Evolutionary conservation across 2,888 invertebrate genomes (phyloP).

Genomic region (Pinctada fucata): DNA sequence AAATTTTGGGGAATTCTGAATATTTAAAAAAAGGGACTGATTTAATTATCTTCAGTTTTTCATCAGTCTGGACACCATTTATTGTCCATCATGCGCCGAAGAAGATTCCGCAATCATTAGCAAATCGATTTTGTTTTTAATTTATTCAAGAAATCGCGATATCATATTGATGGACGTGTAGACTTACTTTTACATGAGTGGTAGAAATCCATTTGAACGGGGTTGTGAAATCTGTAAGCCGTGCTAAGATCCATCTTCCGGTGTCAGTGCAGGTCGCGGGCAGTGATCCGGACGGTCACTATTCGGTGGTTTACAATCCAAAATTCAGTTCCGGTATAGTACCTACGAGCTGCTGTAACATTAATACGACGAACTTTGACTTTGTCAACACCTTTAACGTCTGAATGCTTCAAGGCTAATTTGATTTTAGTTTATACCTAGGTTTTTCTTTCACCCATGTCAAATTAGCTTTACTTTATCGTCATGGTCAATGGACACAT

Average conservation of each 20-base stretch:
- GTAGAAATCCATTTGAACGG: constrained; percentile 95
- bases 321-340: constrained; percentile 16
- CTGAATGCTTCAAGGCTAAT: constrained; percentile 2
- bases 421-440: neutral
- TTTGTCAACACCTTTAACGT: neutral
- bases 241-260: constrained; percentile 60
- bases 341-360: neutral
- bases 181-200: constrained; percentile 84
- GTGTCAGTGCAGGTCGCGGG: constrained; percentile 13
- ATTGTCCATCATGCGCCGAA: too few species aligned
- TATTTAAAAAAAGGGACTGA: too few species aligned
- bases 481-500: constrained; percentile 21
- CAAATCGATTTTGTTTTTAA: too few species aligned
- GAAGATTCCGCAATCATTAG: too few species aligned
- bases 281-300: constrained; percentile 35
- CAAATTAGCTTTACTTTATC: constrained; percentile 14
- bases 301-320: constrained; percentile 7
- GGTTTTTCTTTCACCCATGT: constrained; percentile 14
- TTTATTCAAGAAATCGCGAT: too few species aligned
- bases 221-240: constrained; percentile 59
- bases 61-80: too few species aligned
- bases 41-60: too few species aligned
- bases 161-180: too few species aligned
- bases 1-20: too few species aligned
- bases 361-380: constrained; percentile 3